Percentiles rank a stretch among this genome's conserved stretches.
These are phyloP conservation scores for Ivindomyrus marchei DNA, from an alignment of 2,113 vertebrate species.

Conservation along the genomic window DNA sequence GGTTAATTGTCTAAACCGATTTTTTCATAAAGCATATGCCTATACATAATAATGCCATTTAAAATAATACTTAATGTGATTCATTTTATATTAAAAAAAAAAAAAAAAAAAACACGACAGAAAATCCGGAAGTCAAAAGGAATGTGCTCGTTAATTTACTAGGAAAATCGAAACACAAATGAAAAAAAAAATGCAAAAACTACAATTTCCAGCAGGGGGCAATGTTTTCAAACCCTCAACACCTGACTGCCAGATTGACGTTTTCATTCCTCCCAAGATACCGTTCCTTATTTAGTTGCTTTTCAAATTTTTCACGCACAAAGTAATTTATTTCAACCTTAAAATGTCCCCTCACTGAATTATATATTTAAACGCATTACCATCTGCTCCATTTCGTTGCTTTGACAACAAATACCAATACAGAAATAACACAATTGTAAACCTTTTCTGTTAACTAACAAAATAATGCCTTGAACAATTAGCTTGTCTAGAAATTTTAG, in stretches of 20 bases:
- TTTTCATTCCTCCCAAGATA: neutral
- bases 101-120: neutral
- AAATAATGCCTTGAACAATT: constrained; percentile 20
- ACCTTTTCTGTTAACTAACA: neutral
- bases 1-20: neutral
- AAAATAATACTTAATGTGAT: neutral
- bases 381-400: neutral
- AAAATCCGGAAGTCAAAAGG: neutral
- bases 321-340: neutral
- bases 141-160: neutral
- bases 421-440: neutral
- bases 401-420: neutral
- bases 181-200: neutral
- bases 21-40: neutral
- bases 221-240: constrained; percentile 8
- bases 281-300: neutral
- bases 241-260: neutral
- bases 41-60: neutral
- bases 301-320: neutral
- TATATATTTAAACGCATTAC: neutral
- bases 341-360: constrained; percentile 7
- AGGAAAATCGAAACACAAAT: neutral
- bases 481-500: constrained; percentile 1
- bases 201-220: constrained; percentile 16
- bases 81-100: neutral